phyloP scores from a whole-genome alignment of 2,113 vertebrate genomes.

The Amazona guildingii region DNA sequence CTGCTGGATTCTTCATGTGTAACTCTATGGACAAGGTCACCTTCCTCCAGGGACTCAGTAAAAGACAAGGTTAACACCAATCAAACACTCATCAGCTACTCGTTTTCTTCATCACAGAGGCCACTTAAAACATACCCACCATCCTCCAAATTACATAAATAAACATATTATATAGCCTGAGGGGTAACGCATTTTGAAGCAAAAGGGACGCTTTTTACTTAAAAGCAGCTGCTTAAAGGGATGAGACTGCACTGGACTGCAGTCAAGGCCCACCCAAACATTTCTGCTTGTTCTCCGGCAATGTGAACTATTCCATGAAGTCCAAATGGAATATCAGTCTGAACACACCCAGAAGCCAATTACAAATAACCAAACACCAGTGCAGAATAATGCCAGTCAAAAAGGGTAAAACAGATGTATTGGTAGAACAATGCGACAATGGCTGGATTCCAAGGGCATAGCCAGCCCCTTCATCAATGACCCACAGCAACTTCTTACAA shows the following conservation, averaged over 20 bases:
- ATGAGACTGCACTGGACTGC: background rate
- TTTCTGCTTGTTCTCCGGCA: background rate
- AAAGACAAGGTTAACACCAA: background rate
- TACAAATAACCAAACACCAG: background rate
- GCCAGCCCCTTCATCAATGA: background rate
- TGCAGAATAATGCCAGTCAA: background rate
- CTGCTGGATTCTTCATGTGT: background rate
- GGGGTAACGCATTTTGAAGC: background rate
- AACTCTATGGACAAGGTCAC: background rate
- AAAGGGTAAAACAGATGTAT: background rate
- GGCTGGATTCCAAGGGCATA: background rate
- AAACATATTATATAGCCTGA: background rate
- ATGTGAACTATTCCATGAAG: constrained; percentile 5
- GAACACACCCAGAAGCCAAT: background rate
- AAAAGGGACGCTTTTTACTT: background rate
- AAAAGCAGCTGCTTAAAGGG: background rate
- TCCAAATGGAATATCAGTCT: background rate
- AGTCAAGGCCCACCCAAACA: background rate
- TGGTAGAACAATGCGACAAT: background rate
- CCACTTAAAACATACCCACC: background rate
- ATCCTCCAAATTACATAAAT: background rate
- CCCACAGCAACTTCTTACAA: background rate
- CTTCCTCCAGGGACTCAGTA: background rate
- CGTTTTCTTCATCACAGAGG: background rate
- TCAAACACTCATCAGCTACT: background rate